Conservation (phyloP, 2,113 vertebrate genomes). For the Solenodon paradoxus region DNA sequence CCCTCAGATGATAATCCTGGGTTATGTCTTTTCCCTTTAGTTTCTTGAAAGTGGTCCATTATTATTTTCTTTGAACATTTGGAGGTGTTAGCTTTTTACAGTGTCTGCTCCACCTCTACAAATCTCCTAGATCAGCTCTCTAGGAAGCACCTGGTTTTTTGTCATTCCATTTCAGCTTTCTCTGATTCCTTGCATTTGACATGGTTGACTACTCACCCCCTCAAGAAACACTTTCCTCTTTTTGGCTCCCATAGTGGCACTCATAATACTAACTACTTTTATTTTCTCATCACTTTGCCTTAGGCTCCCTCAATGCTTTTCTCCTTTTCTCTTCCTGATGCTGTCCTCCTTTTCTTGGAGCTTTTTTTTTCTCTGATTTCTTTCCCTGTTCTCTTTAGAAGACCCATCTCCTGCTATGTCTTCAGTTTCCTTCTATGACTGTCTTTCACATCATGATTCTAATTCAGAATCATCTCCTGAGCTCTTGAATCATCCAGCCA, state of each 20-base stretch:
- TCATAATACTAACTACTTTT: neutral
- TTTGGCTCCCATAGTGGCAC: neutral
- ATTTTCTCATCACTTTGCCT: neutral
- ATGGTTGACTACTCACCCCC: neutral
- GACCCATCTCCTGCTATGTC: neutral
- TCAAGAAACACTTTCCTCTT: neutral
- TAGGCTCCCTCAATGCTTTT: neutral
- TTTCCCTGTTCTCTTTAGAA: neutral
- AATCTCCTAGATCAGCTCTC: neutral
- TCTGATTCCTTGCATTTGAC: neutral
- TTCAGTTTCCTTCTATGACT: neutral
- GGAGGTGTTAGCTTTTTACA: neutral
- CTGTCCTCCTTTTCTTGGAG: neutral
- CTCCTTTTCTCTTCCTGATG: neutral
- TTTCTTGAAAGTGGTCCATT: neutral
- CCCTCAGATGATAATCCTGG: neutral
- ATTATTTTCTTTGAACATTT: neutral
- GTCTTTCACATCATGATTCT: neutral
- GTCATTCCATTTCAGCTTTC: neutral
- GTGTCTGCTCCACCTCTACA: rapidly evolving
- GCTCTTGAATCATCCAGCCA: neutral
- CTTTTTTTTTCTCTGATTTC: neutral
- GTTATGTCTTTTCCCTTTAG: neutral
- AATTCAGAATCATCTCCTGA: neutral
- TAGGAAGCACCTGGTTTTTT: neutral